Base-by-base conservation (phyloP, 2,797 vertebrate genomes). In the Poecilia gillii region DNA sequence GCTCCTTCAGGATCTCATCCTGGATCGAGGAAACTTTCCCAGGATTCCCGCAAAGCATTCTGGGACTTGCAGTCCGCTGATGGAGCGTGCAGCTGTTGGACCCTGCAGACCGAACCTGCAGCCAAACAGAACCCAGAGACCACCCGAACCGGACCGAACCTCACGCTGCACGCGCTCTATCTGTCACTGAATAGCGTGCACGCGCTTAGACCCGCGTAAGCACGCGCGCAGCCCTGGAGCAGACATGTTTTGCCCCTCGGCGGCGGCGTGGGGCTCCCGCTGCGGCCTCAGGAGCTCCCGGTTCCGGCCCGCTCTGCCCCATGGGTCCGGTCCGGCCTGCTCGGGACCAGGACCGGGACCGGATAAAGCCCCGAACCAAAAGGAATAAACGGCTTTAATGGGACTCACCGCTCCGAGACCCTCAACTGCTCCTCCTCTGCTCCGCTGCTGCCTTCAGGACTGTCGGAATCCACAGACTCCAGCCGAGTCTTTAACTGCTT, bases 11-110 rank as follows among this genome's bases (percentile, higher is more conserved):
- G 13, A 14, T 62, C 14, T 62, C 13, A 62, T 62, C 2, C 31
- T 33, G 57, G 28, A 47, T 16, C n/a, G 13, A 1, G 45, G 33
- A 72, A 31, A 31, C 13, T 28, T 1, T 46, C 72, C 46, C 16
- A 33, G 9, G 9, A 73, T 39, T 73, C 18, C 31, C 36, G 33
- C 39, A 68, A 41, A n/a, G 75, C 33, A 76, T 70, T 25, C 33
- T 76, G 75, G 75, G 75, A 76, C 2, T 25, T 76, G 75, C 39
- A 76, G 62, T 51, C 46, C 12, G 12, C 43, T 14, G 28, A 18
- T 14, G 49, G 18, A 31, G 8, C 36, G 28, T 39, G 57, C 36
- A 25, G 23, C 55, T 14, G 28, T 28, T 6, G 28, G 43, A 64
- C 9, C 41, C 11, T 33, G 36, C 28, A 25, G 9, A 23, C 57